Base-by-base conservation (phyloP, 2,888 invertebrate species). In the Cheiracanthium punctorium region DNA sequence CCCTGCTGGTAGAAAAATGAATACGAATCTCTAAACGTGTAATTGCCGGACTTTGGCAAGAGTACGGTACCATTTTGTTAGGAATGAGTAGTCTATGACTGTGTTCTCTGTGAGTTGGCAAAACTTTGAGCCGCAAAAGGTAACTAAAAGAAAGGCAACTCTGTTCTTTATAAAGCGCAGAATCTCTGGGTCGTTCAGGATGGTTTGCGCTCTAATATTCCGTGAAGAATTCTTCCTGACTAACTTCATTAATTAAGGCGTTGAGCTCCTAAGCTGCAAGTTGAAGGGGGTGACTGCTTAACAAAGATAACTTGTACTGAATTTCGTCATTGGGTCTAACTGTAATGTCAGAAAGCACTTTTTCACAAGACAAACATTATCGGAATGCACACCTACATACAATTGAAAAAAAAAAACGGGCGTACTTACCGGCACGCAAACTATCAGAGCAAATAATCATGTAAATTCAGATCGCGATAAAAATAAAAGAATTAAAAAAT, bases 201-300 rank as follows among this genome's bases (percentile, higher is more conserved):
- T 77, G 77, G 82, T 84, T 84, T 84, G 71, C 76, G 43, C 82
- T 77, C 82, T 84, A 84, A 84, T 84, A 84, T 67, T 84, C 82
- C 82, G 77, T 84, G 82, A 84, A 84, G 52, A 73, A 65, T 77
- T 77, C 71, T 82, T 64, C 75, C 76, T 70, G 82, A 77, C 72
- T 72, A 52, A 52, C 77, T 84, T 84, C 77, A 84, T 84, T 84
- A 84, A 84, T 84, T 76, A 77, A 71, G 82, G 71, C 82, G 82
- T 82, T 84, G 82, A 84, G 82, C 77, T 84, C 64, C 76, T 73
- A 67, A 77, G 72, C 28, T 75, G 17, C 37, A 74, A 71, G 58
- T 30, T 67, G 74, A 81, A 81, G 73, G 72, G 58, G 20, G 69
- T 17, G 48, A 17, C 24, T 30, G 32, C 17, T 8, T 70, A 71